Evolutionary conservation across 2,888 invertebrate genomes (phyloP), one percentile per base, ranked within the genome.

Genomic region (Globia sparganii): DNA sequence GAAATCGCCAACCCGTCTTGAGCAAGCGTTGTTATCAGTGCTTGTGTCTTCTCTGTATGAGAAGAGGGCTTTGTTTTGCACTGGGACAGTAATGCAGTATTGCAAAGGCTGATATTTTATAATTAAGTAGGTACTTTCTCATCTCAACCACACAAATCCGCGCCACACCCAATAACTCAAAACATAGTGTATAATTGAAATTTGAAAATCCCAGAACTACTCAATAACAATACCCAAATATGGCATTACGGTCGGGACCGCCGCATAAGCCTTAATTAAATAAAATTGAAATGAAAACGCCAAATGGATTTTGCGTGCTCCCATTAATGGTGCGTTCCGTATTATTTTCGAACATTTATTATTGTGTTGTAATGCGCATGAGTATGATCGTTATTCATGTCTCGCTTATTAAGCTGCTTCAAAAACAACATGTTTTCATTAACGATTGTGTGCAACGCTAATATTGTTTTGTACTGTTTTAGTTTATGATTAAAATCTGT

Each of bases 261-360:
- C 91, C 93, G 91, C 93, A 93, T 94, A 94, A 94, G 94, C 95
- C 93, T 95, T 96, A 96, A 96, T 96, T 96, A 96, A 96, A 96
- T 96, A 96, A 96, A 96, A 96, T 96, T 95, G 95, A 96, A 96
- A 96, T 95, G 96, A 96, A 95, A 95, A 95, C 91, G 93, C 93
- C 93, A 95, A 96, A 96, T 96, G 96, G 96, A 96, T 96, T 96
- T 96, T 95, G 95, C 96, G 95, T 96, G 96, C 96, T 95, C 94
- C 94, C 95, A 93, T 95, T 96, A 96, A 96, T 94, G 96, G 94
- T 92, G 91, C 92, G 93, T 92, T 94, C 91, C 93, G 95, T 94
- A 95, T 96, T 96, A 96, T 96, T 96, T 96, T 96, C 94, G 94
- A 93, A 93, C 94, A 94, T 95, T 95, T 95, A 95, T 94, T 94